These are phyloP conservation scores for Schizotus pectinicornis DNA, from an alignment of 2,888 invertebrate species.

Conservation along the genomic window DNA sequence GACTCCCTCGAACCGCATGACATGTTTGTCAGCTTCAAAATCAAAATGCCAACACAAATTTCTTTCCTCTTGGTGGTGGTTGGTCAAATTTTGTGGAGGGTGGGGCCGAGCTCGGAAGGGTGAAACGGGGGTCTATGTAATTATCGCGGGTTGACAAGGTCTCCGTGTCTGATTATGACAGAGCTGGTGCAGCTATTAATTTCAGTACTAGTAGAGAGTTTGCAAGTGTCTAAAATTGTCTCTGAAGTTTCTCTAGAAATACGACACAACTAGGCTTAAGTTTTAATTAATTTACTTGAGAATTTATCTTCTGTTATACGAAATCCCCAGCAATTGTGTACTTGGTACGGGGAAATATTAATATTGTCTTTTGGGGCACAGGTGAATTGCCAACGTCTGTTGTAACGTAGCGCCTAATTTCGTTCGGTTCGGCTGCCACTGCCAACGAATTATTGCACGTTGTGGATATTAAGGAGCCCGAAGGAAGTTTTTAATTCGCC, in stretches of 20 bases:
- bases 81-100: slow-evolving; percentile 11
- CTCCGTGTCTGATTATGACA: slow-evolving; percentile 21
- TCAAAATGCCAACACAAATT: no score
- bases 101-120: neutral
- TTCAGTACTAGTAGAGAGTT: slow-evolving; percentile 16
- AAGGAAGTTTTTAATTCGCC: slow-evolving; percentile 13
- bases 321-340: slow-evolving; percentile 21
- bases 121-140: neutral
- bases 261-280: slow-evolving; percentile 31
- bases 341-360: slow-evolving; percentile 20
- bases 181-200: slow-evolving; percentile 16
- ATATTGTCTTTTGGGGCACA: slow-evolving; percentile 20
- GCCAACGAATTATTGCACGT: slow-evolving; percentile 6
- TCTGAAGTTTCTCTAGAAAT: slow-evolving; percentile 23
- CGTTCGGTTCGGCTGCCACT: slow-evolving; percentile 2
- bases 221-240: slow-evolving; percentile 27
- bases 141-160: neutral
- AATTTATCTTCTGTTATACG: slow-evolving; percentile 21
- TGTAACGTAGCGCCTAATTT: neutral
- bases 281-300: slow-evolving; percentile 31
- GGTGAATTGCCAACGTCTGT: slow-evolving; percentile 11
- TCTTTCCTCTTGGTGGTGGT: slow-evolving; percentile 1
- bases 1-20: no score
- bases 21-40: no score
- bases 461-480: neutral